Percentiles rank a stretch among this genome's conserved stretches.
phyloP scores from a whole-genome alignment of 2,888 invertebrate genomes.

The Metellina segmentata region DNA sequence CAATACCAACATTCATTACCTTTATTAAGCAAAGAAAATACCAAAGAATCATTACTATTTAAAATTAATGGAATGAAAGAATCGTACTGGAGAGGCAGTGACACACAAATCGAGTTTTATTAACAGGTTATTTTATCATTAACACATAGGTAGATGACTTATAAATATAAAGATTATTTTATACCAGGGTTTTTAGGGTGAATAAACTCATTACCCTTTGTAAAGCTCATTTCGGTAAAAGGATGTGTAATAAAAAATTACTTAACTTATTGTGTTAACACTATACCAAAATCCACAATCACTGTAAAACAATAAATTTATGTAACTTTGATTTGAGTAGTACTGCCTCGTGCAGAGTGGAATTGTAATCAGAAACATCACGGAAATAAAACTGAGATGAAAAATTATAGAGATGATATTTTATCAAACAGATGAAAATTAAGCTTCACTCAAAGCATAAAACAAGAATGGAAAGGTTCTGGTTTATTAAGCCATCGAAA shows the following conservation, averaged over 20 bases:
- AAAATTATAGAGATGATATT: neutral
- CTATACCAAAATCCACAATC: neutral
- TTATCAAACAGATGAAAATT: neutral
- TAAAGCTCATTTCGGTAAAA: neutral
- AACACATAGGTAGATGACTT: neutral
- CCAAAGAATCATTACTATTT: slow-evolving; percentile 22
- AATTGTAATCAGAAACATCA: neutral
- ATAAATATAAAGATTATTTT: neutral
- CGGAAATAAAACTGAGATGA: neutral
- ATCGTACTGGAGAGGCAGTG: slow-evolving; percentile 24
- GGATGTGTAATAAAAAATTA: neutral
- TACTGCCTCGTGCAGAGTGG: slow-evolving; percentile 19
- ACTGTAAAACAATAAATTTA: neutral
- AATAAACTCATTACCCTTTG: neutral
- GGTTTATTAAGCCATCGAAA: neutral
- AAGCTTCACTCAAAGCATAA: neutral
- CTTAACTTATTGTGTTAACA: neutral
- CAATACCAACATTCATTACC: slow-evolving; percentile 33
- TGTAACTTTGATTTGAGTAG: neutral
- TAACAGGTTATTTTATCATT: neutral
- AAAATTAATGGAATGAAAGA: slow-evolving; percentile 34
- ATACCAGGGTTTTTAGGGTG: neutral
- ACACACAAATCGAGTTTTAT: slow-evolving; percentile 3
- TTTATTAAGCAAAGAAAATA: slow-evolving; percentile 60
- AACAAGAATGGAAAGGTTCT: neutral